Evolutionary conservation across 2,113 vertebrate genomes (phyloP).

Genomic region (Arizona elegans): DNA sequence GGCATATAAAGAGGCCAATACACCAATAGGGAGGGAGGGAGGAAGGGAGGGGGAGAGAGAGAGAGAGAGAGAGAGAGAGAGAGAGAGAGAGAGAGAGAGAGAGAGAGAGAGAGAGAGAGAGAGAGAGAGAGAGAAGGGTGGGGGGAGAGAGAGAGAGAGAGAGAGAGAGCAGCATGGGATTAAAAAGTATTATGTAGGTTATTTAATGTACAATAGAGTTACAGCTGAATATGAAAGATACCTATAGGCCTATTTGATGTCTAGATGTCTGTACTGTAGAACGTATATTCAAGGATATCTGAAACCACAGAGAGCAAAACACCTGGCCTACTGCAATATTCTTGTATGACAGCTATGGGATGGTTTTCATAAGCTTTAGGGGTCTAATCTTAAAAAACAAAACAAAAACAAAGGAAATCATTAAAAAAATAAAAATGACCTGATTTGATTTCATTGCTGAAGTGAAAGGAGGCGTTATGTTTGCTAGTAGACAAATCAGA

Average conservation of each 20-base stretch:
- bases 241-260: background rate
- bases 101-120: background rate
- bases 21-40: background rate
- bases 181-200: background rate
- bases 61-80: background rate
- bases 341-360: background rate
- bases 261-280: background rate
- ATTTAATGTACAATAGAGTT: background rate
- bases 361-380: background rate
- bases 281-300: background rate
- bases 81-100: no score
- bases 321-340: background rate
- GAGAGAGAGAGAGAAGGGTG: no score
- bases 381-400: background rate
- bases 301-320: background rate
- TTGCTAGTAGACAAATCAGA: slow-evolving; percentile 22
- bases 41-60: no score
- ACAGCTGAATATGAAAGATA: background rate
- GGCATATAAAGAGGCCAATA: background rate
- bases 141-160: background rate
- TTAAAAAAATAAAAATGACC: background rate
- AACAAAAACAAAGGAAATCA: background rate
- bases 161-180: background rate
- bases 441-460: background rate
- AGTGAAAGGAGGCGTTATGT: background rate